These are phyloP conservation scores for Setipinna tenuifilis DNA, from an alignment of 2,797 vertebrate genomes.

Conservation along the genomic window DNA sequence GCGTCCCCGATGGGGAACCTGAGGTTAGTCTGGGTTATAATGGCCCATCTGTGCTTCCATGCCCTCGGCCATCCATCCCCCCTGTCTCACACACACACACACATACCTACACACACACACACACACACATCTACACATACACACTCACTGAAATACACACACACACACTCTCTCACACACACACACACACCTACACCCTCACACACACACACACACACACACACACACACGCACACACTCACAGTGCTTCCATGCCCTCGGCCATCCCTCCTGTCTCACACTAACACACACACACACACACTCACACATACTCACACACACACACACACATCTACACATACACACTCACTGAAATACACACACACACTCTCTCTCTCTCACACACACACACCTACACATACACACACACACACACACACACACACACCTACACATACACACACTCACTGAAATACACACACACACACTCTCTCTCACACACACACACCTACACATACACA, in stretches of 20 bases:
- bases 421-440: too few relatives aligned
- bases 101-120: too few relatives aligned
- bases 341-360: too few relatives aligned
- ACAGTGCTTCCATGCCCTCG: background rate
- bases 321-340: too few relatives aligned
- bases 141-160: slow-evolving; percentile 1
- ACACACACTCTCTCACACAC: too few relatives aligned
- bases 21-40: slow-evolving; percentile 12
- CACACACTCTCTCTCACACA: too few relatives aligned
- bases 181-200: background rate
- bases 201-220: background rate
- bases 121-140: background rate
- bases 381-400: too few relatives aligned
- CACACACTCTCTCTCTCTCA: too few relatives aligned
- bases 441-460: too few relatives aligned
- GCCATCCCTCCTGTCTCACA: background rate
- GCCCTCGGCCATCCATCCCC: background rate
- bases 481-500: too few relatives aligned
- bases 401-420: too few relatives aligned
- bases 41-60: slow-evolving; percentile 17
- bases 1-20: background rate
- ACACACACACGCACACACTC: background rate
- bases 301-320: too few relatives aligned
- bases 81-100: background rate
- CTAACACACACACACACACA: background rate